Percentiles rank a stretch among this genome's conserved stretches.
Conservation (phyloP, 1,140 invertebrate genomes). For the Drosophila sturtevanti region DNA sequence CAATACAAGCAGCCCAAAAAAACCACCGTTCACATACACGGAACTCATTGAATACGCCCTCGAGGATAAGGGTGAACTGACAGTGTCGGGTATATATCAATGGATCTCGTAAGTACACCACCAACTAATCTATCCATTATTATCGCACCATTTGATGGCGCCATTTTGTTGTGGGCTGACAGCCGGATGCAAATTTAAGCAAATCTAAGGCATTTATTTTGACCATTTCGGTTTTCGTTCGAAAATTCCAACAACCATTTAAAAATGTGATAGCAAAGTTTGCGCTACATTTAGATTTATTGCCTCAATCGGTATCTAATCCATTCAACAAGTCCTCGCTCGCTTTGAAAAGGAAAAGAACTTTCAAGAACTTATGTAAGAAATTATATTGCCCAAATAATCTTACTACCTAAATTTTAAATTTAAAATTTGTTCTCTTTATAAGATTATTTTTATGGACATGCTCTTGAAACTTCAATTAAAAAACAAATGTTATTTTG, state of each 20-base stretch:
- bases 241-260: conserved; percentile 23
- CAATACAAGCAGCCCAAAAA: conserved; percentile 84
- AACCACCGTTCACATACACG: conserved; percentile 93
- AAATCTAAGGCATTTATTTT: conserved; percentile 71
- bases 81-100: conserved; percentile 94
- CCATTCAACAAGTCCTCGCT: conserved; percentile 45
- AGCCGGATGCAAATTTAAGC: conserved; percentile 73
- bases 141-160: conserved; percentile 6
- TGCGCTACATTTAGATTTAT: neutral
- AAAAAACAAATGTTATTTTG: too few relatives aligned
- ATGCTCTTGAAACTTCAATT: too few relatives aligned
- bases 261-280: conserved; percentile 31
- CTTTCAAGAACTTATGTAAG: too few relatives aligned
- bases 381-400: too few relatives aligned
- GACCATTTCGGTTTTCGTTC: conserved; percentile 42
- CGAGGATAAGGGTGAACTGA: conserved; percentile 91
- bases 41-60: conserved; percentile 93
- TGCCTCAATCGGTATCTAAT: conserved; percentile 24
- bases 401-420: too few relatives aligned
- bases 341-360: too few relatives aligned
- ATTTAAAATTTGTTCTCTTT: too few relatives aligned
- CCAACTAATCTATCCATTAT: neutral
- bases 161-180: conserved; percentile 53
- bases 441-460: too few relatives aligned
- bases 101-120: conserved; percentile 93